Base-by-base conservation (phyloP, 2,888 invertebrate species). In the Sussaba pulchella region DNA sequence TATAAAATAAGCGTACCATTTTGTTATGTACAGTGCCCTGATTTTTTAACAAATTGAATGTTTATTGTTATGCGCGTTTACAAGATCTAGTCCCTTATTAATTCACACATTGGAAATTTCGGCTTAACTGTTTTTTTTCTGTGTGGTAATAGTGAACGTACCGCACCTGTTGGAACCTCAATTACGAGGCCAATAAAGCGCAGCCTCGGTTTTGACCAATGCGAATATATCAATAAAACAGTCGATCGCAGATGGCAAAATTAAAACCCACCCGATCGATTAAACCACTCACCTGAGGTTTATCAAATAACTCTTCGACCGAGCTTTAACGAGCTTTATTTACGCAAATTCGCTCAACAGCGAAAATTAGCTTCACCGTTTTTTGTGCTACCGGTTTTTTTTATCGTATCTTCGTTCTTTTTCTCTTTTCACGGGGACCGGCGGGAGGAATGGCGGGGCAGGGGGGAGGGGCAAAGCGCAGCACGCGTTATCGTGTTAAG, bases 401-500 rank as follows among this genome's bases (percentile, higher is more conserved):
- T 26, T 64, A 47, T 24, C 14, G 17, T 47, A 10, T 31, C 45
- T 24, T 45, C 17, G n/a, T 64, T 10, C 26, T 47, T 64, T 45
- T 6, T 6, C 19, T 5, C 2, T 2, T 24, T 45, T 24, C 24
- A 2, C n/a, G 43, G 12, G 43, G 10, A 8, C 4, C 1, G 4
- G n/a, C 12, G n/a, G n/a, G n/a, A 43, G 41, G 41, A 10, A 41
- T 10, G 41, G 12, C 5, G 41, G 8, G 41, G 10, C 4, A 12
- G 10, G 26, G n/a, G 21, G 6, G 43, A 24, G 14, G 41, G 39
- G 31, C 43, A 78, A 69, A 39, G 73, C 63, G 72, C 50, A 31
- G 50, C 67, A 50, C 61, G 77, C 54, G 57, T 73, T 78, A 73
- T 78, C 72, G 72, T 69, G 52, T 78, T 73, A 69, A 78, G 72